Evolutionary conservation across 1,140 invertebrate species (phyloP), one percentile per base, ranked within the genome.

Genomic region (Anadara kagoshimensis): DNA sequence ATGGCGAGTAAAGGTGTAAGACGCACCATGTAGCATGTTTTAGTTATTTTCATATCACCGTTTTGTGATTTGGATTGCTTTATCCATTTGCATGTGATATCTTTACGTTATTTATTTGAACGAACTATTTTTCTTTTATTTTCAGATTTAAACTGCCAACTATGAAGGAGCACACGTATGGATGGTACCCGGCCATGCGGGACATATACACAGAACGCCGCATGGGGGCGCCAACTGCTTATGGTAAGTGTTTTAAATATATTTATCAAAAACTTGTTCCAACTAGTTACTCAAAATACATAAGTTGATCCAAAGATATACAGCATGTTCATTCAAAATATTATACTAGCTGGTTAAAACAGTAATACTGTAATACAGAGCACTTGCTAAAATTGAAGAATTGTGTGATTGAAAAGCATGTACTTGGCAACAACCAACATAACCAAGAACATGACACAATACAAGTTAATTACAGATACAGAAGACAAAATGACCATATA

Each of bases 121-220:
- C 29, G 7, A 36, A 36, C 7, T 36, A 3, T 36, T 26, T 36
- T 26, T 43, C 43, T 22, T 43, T 51, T 22, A 47, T 29, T 62
- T 61, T 41, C 56, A 69, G 67, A 56, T 75, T 66, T 70, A 44
- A 45, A 1, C 67, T 75, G n/a, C 73, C 63, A 59, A 54, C 61
- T 49, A 82, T 82, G 80, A 81, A 82, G 69, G 82, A 83, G 51
- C 56, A 73, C 51, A 80, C 77, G 8, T 83, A 83, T 61, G 82
- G 80, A 22, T 83, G 82, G 82, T 83, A 83, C 58, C 82, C 82
- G 3, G 75, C 82, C 14, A 76, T 69, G 0, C 69, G 77, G 44
- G 77, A 83, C 54, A 73, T 83, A 22, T 83, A 83, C 62, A 73
- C 69, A 18, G 74, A 77, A 22, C 78, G 79, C 53, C 41, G 72